These are phyloP conservation scores for Drosophila barbarae DNA, from an alignment of 2,888 invertebrate genomes.

Conservation along the genomic window DNA sequence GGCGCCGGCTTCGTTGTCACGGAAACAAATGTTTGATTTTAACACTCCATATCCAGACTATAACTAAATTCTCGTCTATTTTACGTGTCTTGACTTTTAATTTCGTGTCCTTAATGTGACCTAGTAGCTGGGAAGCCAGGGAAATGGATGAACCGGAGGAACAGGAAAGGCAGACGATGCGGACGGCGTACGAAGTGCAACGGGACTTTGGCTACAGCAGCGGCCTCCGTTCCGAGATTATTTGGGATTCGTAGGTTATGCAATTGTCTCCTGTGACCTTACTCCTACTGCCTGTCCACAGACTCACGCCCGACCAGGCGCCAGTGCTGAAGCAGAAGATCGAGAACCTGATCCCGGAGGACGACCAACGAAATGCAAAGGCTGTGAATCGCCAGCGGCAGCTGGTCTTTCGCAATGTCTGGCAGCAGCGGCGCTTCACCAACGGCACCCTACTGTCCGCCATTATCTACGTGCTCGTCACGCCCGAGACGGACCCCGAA, in stretches of 20 bases:
- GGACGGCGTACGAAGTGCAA: constrained; percentile 67
- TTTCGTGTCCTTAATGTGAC: neutral
- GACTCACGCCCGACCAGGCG: constrained; percentile 52
- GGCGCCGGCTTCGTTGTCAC: constrained; percentile 21
- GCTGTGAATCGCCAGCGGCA: constrained; percentile 48
- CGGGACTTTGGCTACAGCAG: constrained; percentile 68
- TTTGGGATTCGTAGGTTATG: constrained; percentile 73
- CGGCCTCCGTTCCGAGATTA: constrained; percentile 63
- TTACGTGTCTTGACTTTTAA: neutral
- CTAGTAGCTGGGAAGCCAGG: neutral
- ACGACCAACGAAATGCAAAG: constrained; percentile 5
- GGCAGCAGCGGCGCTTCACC: constrained; percentile 70
- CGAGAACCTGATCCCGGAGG: constrained; percentile 40
- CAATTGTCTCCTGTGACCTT: neutral
- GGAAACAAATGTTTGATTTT: constrained; percentile 11
- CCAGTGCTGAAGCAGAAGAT: constrained; percentile 56
- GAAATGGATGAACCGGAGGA: constrained; percentile 4
- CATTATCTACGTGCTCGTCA: constrained; percentile 71
- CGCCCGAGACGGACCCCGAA: constrained; percentile 33
- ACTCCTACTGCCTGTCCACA: constrained; percentile 17
- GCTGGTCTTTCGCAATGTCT: constrained; percentile 60
- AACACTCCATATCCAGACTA: neutral
- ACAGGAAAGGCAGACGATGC: constrained; percentile 35
- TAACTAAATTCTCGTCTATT: neutral
- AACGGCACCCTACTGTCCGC: constrained; percentile 68